Percentiles rank a stretch among this genome's conserved stretches.
These are phyloP conservation scores for Alviniconcha marisindica DNA, from an alignment of 1,140 invertebrate species.

Conservation along the genomic window DNA sequence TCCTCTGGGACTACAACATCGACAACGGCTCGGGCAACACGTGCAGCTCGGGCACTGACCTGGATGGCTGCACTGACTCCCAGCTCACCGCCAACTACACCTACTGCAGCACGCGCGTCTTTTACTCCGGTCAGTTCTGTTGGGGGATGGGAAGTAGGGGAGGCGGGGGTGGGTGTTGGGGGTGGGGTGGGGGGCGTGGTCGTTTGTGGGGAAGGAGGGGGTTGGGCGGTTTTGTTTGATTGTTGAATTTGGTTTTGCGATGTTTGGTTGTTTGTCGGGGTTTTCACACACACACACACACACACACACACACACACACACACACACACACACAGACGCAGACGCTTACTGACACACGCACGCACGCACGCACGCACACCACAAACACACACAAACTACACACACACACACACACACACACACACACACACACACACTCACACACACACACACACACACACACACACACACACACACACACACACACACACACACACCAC, in stretches of 20 bases:
- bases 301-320: no score
- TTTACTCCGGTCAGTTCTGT: slow-evolving; percentile 58
- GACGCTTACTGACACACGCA: no score
- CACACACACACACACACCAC: neutral
- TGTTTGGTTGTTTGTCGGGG: no score
- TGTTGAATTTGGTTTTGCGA: neutral
- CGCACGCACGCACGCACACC: no score
- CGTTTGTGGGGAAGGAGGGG: neutral
- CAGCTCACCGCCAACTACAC: slow-evolving; percentile 54
- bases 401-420: no score
- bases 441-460: neutral
- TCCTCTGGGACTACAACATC: slow-evolving; percentile 27
- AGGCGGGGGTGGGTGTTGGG: no score
- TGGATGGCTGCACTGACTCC: slow-evolving; percentile 41
- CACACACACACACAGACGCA: no score
- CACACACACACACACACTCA: neutral
- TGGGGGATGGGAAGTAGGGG: neutral
- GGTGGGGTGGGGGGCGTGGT: no score
- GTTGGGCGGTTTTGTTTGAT: neutral
- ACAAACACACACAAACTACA: no score
- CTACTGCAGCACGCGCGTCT: slow-evolving; percentile 43
- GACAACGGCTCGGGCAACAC: slow-evolving; percentile 27
- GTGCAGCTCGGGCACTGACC: slow-evolving; percentile 6
- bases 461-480: no score
- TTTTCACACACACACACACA: no score